phyloP scores from a whole-genome alignment of 1,140 invertebrate genomes.

The Magallana gigas region DNA sequence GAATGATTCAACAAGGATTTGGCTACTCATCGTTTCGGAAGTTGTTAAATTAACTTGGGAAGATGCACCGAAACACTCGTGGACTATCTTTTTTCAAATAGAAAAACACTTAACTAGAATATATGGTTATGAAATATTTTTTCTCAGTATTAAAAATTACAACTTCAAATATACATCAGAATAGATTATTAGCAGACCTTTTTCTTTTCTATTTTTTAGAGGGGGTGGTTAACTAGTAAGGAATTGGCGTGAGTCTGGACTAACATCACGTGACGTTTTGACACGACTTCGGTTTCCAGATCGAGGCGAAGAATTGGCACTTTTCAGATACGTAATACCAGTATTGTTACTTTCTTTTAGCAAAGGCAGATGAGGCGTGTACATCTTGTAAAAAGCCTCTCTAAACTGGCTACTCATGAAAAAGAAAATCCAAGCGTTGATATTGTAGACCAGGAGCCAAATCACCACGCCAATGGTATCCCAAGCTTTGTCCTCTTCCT shows the following conservation, averaged over 20 bases:
- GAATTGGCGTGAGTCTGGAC: constrained; percentile 34
- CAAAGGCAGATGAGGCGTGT: neutral
- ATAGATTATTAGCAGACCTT: too few species aligned
- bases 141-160: too few species aligned
- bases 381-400: constrained; percentile 38
- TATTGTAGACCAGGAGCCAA: constrained; percentile 47
- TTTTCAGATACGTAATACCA: constrained; percentile 5
- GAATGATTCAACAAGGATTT: neutral
- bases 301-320: constrained; percentile 27
- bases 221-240: neutral
- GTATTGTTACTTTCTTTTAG: neutral
- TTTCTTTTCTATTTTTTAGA: too few species aligned
- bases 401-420: constrained; percentile 59
- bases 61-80: too few species aligned
- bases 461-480: constrained; percentile 45
- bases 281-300: constrained; percentile 12
- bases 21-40: neutral
- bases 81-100: too few species aligned
- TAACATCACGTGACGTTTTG: constrained; percentile 5
- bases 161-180: too few species aligned
- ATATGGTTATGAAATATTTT: too few species aligned
- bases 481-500: constrained; percentile 52
- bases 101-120: too few species aligned
- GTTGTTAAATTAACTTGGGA: neutral
- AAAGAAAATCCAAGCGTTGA: constrained; percentile 58